These are phyloP conservation scores for Tineola bisselliella DNA, from an alignment of 2,888 invertebrate genomes.

Conservation along the genomic window DNA sequence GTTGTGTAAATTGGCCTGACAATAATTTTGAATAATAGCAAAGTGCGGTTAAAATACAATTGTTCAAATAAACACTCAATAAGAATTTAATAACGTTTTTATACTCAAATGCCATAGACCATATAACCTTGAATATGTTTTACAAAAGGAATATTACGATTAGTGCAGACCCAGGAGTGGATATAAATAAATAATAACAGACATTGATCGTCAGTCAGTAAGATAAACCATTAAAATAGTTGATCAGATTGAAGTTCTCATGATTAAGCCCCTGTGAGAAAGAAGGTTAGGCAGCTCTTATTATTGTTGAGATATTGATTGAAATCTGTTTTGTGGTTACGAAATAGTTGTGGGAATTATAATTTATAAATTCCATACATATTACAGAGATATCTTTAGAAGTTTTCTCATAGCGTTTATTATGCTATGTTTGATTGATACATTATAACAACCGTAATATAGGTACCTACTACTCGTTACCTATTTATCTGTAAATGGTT, in stretches of 20 bases:
- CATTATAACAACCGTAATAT: no score
- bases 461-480: no score
- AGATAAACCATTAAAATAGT: slow-evolving; percentile 42
- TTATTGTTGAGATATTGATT: background rate
- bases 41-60: no score
- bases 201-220: slow-evolving; percentile 4
- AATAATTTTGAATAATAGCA: no score
- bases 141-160: background rate
- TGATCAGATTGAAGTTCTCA: slow-evolving; percentile 53
- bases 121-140: background rate
- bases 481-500: no score
- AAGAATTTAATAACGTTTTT: background rate
- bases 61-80: no score
- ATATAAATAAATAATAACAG: slow-evolving; percentile 5
- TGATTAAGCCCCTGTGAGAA: slow-evolving; percentile 35
- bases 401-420: no score
- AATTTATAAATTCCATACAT: background rate
- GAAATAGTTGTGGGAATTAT: background rate
- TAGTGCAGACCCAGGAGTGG: background rate
- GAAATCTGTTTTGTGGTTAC: background rate
- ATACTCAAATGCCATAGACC: background rate
- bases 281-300: slow-evolving; percentile 17
- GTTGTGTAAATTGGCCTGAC: background rate
- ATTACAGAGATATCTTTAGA: background rate
- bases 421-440: no score